Conservation (phyloP, 2,888 invertebrate genomes). For the Hydroisotoma schaefferi region DNA sequence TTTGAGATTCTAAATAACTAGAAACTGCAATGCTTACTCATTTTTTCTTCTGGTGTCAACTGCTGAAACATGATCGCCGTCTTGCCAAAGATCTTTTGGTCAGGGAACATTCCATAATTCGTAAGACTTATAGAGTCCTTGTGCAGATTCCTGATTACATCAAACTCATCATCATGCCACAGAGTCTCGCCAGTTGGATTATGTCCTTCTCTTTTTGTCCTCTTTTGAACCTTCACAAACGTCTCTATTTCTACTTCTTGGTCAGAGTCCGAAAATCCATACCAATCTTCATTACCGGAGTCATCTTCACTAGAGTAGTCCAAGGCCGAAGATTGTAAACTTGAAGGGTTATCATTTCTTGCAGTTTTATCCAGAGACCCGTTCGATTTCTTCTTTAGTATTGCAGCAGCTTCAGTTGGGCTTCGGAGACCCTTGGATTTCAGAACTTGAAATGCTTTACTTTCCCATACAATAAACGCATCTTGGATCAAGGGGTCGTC, state of each 20-base stretch:
- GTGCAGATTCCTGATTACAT: conserved; percentile 27
- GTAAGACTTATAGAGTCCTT: conserved; percentile 25
- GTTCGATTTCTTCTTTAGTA: background rate
- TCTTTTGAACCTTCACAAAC: conserved; percentile 14
- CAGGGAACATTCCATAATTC: conserved; percentile 21
- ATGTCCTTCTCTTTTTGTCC: conserved; percentile 13
- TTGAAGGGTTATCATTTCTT: too few species aligned
- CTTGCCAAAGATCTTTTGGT: conserved; percentile 28
- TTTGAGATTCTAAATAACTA: too few species aligned
- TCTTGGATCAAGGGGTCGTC: conserved; percentile 19
- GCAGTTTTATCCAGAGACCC: background rate
- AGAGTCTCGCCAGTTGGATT: conserved; percentile 23
- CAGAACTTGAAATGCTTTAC: background rate
- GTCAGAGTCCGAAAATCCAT: conserved; percentile 14
- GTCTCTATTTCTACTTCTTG: conserved; percentile 20
- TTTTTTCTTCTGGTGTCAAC: conserved; percentile 21
- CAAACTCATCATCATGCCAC: conserved; percentile 28
- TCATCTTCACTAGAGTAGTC: too few species aligned
- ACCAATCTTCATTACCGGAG: conserved; percentile 8
- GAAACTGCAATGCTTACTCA: conserved; percentile 11
- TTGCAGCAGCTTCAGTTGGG: background rate
- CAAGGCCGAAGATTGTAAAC: background rate
- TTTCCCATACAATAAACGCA: conserved; percentile 29
- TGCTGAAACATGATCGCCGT: conserved; percentile 27
- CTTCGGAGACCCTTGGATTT: background rate